These are phyloP conservation scores for Entosphenus tridentatus DNA, from an alignment of 2,113 vertebrate species.

Conservation along the genomic window DNA sequence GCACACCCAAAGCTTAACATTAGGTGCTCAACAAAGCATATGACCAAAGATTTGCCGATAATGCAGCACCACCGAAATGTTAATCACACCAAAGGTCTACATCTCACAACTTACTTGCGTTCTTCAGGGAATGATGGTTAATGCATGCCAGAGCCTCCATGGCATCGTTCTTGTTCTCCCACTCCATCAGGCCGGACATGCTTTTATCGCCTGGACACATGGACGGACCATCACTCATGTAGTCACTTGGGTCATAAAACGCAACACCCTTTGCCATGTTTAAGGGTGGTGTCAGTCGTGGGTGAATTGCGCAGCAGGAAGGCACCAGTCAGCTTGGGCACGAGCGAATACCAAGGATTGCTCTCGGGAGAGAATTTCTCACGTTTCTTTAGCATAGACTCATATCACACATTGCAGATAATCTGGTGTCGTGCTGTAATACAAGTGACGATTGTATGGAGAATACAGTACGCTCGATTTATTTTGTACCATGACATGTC, in stretches of 20 bases:
- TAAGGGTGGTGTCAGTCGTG: no score
- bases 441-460: background rate
- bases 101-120: constrained; percentile 59
- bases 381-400: no score
- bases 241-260: background rate
- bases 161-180: constrained; percentile 79
- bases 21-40: no score
- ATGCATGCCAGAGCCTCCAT: constrained; percentile 84
- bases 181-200: constrained; percentile 71
- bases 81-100: background rate
- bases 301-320: background rate
- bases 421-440: background rate
- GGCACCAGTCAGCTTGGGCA: background rate
- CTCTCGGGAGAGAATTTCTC: no score
- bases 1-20: no score
- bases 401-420: no score
- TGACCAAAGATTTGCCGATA: background rate
- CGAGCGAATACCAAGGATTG: background rate
- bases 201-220: constrained; percentile 43
- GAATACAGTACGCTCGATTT: background rate
- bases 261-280: no score
- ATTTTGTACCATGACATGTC: background rate
- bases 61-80: background rate
- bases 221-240: background rate
- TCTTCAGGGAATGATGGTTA: constrained; percentile 93